These are phyloP conservation scores for Homarus gammarus DNA, from an alignment of 2,888 invertebrate genomes.

Conservation along the genomic window DNA sequence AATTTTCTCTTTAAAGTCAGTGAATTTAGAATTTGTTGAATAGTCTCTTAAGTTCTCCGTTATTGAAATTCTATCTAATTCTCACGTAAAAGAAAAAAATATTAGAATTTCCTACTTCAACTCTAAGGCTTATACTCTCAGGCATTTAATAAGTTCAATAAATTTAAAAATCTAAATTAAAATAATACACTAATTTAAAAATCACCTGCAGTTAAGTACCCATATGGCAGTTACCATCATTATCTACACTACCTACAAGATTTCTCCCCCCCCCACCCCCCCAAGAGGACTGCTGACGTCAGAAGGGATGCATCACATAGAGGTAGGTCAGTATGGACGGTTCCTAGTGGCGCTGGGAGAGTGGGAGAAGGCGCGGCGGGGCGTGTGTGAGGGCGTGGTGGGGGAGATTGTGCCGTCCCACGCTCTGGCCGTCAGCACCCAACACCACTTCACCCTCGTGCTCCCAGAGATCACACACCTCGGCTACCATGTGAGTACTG, in stretches of 20 bases:
- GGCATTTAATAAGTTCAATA: no score
- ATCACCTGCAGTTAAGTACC: no score
- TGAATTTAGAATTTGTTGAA: no score
- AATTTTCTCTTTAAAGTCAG: no score
- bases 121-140: no score
- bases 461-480: conserved; percentile 25
- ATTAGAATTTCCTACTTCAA: no score
- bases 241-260: no score
- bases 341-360: conserved; percentile 15
- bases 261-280: not conserved
- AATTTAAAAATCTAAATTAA: no score
- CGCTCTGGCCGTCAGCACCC: conserved; percentile 28
- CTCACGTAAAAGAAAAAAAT: no score
- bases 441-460: conserved; percentile 33
- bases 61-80: no score
- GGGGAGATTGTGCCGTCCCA: conserved; percentile 9
- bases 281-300: conserved; percentile 16
- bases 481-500: conserved; percentile 18
- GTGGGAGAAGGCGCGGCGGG: conserved; percentile 26
- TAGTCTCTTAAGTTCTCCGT: no score
- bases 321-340: conserved; percentile 26
- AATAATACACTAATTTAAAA: no score
- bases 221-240: not conserved
- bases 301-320: conserved; percentile 33
- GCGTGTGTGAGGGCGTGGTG: conserved; percentile 12